phyloP scores from a whole-genome alignment of 1,140 invertebrate species.

The Drosophila sechellia region DNA sequence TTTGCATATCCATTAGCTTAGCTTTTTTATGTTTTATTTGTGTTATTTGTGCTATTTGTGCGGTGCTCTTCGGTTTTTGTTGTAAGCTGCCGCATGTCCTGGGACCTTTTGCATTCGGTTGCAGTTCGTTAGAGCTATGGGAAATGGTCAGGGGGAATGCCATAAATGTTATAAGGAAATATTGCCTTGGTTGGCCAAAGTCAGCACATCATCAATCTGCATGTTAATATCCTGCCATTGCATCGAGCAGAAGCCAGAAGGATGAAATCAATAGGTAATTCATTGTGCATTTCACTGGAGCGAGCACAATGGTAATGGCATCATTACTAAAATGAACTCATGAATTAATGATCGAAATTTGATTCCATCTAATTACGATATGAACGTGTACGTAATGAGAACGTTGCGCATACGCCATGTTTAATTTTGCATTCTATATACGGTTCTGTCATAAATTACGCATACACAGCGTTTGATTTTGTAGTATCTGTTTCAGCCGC shows the following conservation, averaged over 20 bases:
- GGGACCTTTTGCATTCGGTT: constrained; percentile 23
- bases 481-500: background rate
- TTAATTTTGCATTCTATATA: background rate
- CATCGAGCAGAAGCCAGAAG: background rate
- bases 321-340: constrained; percentile 15
- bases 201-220: constrained; percentile 28
- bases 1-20: constrained; percentile 67
- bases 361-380: constrained; percentile 13
- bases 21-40: constrained; percentile 23
- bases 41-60: constrained; percentile 17
- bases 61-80: constrained; percentile 37
- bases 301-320: constrained; percentile 5
- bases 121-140: constrained; percentile 42
- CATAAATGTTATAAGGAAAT: constrained; percentile 38
- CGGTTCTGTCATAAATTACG: constrained; percentile 4
- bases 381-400: constrained; percentile 1
- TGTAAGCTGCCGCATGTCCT: constrained; percentile 17
- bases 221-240: constrained; percentile 21
- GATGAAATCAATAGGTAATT: constrained; percentile 22
- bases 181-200: constrained; percentile 4
- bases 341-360: constrained; percentile 36
- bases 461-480: constrained; percentile 2
- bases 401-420: constrained; percentile 7
- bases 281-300: background rate
- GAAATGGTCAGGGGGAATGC: constrained; percentile 1